Base-by-base conservation (phyloP, 2,113 vertebrate species). In the Rattus rattus region DNA sequence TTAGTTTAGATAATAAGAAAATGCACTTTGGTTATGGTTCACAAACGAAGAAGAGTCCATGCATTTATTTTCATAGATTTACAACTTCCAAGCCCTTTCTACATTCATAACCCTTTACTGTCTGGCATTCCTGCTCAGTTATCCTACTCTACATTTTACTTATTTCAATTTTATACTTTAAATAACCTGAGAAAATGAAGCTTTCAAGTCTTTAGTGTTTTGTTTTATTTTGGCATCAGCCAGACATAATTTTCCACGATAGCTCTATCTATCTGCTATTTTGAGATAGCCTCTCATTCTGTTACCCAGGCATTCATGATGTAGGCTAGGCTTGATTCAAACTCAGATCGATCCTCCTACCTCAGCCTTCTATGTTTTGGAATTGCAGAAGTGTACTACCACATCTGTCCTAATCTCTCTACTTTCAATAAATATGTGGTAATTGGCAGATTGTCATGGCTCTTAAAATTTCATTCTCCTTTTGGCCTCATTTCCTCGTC, bases 101-200 rank as follows among this genome's bases (percentile, higher is more conserved):
- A 54, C 43, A 0, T 79, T 83, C 43, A n/a, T 11, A 91, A 79
- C 54, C 1, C 36, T 89, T 90, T n/a, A n/a, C 20, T 61, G 1
- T 19, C 47, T 89, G 17, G 22, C 49, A 84, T 70, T 93, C 93
- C 36, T 59, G 19, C 24, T 88, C 30, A 56, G 30, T 91, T 56
- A 16, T 73, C 36, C 70, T 47, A 83, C 12, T 69, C 67, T 75
- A 54, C 49, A 47, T 61, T 95, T 77, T 93, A 26, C 54, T 76
- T 81, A 83, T 61, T 70, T 7, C 22, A n/a, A 67, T 86, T 76
- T 8, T 47, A 39, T 79, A 72, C 70, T 89, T 95, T 28, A 91
- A 90, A 94, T 79, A 43, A 19, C 24, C 47, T 95, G 36, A 7
- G 52, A 43, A 88, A 95, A 91, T 22, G 36, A 91, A 95, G 19